Evolutionary conservation across 2,113 vertebrate species (phyloP), one percentile per base, ranked within the genome.

Genomic region (Hirundichthys speculiger): DNA sequence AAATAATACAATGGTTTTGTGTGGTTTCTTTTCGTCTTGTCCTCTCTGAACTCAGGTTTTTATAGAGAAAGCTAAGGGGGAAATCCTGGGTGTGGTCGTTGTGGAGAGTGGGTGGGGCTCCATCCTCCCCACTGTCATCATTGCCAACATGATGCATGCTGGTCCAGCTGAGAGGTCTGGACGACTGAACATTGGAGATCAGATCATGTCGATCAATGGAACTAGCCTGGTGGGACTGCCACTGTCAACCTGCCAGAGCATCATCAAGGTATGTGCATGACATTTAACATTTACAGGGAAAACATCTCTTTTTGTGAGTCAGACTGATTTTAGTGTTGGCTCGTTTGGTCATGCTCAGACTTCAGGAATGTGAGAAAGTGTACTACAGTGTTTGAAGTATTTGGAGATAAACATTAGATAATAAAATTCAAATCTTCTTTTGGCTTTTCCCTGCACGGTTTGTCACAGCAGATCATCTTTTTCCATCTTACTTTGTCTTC

Each of bases 101-200:
- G 96, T 99, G 64, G 98, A 99, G 80, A 99, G 97, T 9, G 98
- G 98, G 58, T 99, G 98, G 98, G 98, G 98, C 39, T 99, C 98
- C 86, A 99, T 99, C 91, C 84, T 99, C 39, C 98, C 98, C 11
- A 99, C 98, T 0, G 97, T 98, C 83, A 98, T 99, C 76, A 98
- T 99, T 54, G 98, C 98, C 72, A 99, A 95, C 89, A 98, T 99
- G 96, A 98, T 99, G 98, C 98, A 99, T 4, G 95, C 95, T 53
- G 98, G 98, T 47, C 98, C 97, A 0, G 96, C 98, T 0, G 98
- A 99, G 86, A 96, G 96, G 59, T 99, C 96, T 1, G 96, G 98
- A 10, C 94, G 93, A 56, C 88, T 99, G 60, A 98, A 96, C 66
- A 98, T 98, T 6, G 98, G 98, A 39, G 98, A 99, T 86, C 97